These are phyloP conservation scores for Lepidochrysops patricia DNA, from an alignment of 2,888 invertebrate genomes.

Conservation along the genomic window DNA sequence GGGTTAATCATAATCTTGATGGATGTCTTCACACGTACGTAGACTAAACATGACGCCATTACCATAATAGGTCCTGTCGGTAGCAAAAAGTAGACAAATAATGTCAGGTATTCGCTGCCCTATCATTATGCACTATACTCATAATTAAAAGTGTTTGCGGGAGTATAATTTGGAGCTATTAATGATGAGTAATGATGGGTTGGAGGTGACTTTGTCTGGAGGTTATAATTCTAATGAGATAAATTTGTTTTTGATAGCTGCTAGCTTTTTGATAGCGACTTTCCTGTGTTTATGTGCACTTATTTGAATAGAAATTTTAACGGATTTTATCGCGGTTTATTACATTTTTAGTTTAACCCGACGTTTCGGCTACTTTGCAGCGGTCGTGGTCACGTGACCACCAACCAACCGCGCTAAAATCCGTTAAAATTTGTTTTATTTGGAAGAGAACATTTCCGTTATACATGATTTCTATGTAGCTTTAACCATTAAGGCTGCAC, in stretches of 20 bases:
- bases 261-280: background rate
- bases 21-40: constrained; percentile 30
- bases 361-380: too few relatives aligned
- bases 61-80: constrained; percentile 21
- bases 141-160: constrained; percentile 32
- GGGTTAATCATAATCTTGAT: constrained; percentile 21
- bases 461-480: too few relatives aligned
- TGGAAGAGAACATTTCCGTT: too few relatives aligned
- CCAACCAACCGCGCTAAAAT: too few relatives aligned
- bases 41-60: constrained; percentile 52
- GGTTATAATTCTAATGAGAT: constrained; percentile 28
- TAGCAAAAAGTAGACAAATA: constrained; percentile 32
- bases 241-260: constrained; percentile 3
- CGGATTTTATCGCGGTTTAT: background rate
- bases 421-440: too few relatives aligned
- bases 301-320: too few relatives aligned
- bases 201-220: constrained; percentile 35
- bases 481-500: too few relatives aligned
- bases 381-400: too few relatives aligned
- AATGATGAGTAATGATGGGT: constrained; percentile 27
- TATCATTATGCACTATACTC: constrained; percentile 33
- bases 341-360: too few relatives aligned
- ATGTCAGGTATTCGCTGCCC: constrained; percentile 27
- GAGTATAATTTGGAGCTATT: constrained; percentile 30
- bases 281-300: too few relatives aligned